These are phyloP conservation scores for Hydriomena furcata DNA, from an alignment of 2,888 invertebrate genomes.

Conservation along the genomic window DNA sequence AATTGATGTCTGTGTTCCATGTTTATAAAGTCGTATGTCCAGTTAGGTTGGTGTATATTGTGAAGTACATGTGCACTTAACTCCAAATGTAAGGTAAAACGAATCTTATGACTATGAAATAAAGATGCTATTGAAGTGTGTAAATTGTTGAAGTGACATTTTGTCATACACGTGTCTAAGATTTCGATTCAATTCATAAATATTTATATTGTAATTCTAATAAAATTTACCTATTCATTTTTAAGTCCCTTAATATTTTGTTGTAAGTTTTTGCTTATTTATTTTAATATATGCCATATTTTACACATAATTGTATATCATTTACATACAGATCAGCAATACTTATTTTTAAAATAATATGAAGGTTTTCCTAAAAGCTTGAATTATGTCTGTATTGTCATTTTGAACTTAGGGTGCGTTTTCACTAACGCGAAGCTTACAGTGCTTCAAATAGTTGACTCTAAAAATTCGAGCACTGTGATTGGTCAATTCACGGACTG, in stretches of 20 bases:
- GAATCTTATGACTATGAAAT: slow-evolving; percentile 26
- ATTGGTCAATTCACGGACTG: no score
- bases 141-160: slow-evolving; percentile 7
- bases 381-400: no score
- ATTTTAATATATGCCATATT: slow-evolving; percentile 10
- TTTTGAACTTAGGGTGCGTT: no score
- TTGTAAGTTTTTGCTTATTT: slow-evolving; percentile 1
- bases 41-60: slow-evolving; percentile 4
- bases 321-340: no score
- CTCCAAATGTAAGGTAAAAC: slow-evolving; percentile 17
- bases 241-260: not conserved
- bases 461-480: no score
- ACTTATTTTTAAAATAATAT: no score
- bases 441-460: no score
- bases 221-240: not conserved
- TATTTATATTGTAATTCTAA: slow-evolving; percentile 1
- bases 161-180: slow-evolving; percentile 13
- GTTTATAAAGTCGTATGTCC: slow-evolving; percentile 7
- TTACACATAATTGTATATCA: not conserved
- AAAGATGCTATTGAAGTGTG: slow-evolving; percentile 5
- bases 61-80: slow-evolving; percentile 5
- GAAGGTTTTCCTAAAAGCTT: no score
- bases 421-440: no score
- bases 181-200: slow-evolving; percentile 10
- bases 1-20: slow-evolving; percentile 7